Evolutionary conservation across 1,140 invertebrate species (phyloP), one percentile per base, ranked within the genome.

Genomic region (Brevipalpus yothersi): DNA sequence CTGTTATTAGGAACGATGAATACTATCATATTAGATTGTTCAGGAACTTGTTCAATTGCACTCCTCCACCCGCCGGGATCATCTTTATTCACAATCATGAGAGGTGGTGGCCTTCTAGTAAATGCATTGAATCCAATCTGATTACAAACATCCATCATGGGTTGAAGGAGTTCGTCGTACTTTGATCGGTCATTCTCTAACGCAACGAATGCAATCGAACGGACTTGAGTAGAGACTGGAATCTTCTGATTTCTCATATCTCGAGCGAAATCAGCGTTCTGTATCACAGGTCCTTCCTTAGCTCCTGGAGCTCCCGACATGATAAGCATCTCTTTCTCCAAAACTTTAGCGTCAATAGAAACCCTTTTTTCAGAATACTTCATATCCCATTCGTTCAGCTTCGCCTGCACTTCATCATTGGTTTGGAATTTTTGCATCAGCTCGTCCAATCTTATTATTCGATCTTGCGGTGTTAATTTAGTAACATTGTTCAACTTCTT

Each of bases 401-500:
- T n/a, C n/a, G n/a, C n/a, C n/a, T n/a, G n/a, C n/a, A n/a, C 69
- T 15, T 65, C 60, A 9, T 59, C 65, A 53, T 65, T 68, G 31
- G n/a, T 13, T 53, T 69, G 69, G 0, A 75, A 66, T 60, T 64
- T 64, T 13, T 68, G 47, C 0, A 73, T 62, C 39, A 66, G 66
- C 0, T 8, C 45, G 4, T 58, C 3, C 17, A 64, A 53, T 45
- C 55, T 59, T 12, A 17, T 41, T 8, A 62, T 59, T 40, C 65
- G 51, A 2, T 40, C 9, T 10, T 2, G 17, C 11, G 65, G 65
- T 51, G 58, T 56, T 1, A 93, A 74, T 63, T 82, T 73, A 0
- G 86, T 92, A 58, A 82, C 77, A 0, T 69, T 68, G 0, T 80
- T 78, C 3, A 94, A 75, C 65, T 88, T 84, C 67, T 19, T 8